Evolutionary conservation across 2,113 vertebrate species (phyloP), one percentile per base, ranked within the genome.

Genomic region (Cisticola juncidis): DNA sequence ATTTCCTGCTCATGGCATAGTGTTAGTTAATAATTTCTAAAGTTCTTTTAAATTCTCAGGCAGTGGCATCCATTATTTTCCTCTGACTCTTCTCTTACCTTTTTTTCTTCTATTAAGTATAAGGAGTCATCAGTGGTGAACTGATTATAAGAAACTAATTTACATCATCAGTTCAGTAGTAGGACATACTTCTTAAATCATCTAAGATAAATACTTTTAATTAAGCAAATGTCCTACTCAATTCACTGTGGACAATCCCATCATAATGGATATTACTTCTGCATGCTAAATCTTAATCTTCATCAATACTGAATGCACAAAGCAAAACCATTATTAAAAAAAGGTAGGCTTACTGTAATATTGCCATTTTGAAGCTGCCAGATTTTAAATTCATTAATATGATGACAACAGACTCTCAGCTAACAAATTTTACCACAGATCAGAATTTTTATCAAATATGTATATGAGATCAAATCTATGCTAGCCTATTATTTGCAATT

Each of bases 131-230:
- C 66, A n/a, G 56, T 47, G 83, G 60, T 53, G 68, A 95, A 78
- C 68, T 93, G 85, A 86, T 86, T 73, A 70, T 44, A 95, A 62
- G 54, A 94, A 92, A 86, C 64, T 60, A 69, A 94, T 94, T 92
- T 80, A 62, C 35, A 77, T 81, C 45, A 4, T 51, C 74, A 72
- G 62, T 51, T 77, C 54, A 58, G 56, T 80, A 69, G 92, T 16
- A 83, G 76, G 64, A 83, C 85, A 83, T 51, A 92, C 33, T 79
- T 89, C 92, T 88, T 83, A 92, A 91, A 94, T 95, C 35, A 94
- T 83, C 74, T 51, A 92, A 95, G 92, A 96, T 66, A 95, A 96
- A 96, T 93, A 92, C 71, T 90, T 95, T 95, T 93, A 96, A 96
- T 96, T 96, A 96, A 94, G 60, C 44, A 88, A 92, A 86, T 81